Conservation (phyloP, 2,888 invertebrate species). For the Galerucella nymphaeae region DNA sequence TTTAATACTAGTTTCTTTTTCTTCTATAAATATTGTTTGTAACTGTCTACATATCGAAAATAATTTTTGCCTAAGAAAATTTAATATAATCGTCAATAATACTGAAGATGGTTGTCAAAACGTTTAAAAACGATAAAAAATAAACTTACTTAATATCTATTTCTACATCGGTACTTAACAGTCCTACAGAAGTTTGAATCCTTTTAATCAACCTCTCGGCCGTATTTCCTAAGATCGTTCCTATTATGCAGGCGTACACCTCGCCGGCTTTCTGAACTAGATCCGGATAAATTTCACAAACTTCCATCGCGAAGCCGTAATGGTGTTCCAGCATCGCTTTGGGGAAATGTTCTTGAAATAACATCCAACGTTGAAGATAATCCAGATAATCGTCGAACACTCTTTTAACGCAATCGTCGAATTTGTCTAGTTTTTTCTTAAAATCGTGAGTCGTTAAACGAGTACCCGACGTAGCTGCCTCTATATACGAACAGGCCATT, state of each 20-base stretch:
- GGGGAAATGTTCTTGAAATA: constrained; percentile 73
- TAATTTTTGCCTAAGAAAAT: constrained; percentile 67
- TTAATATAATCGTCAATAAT: too few relatives aligned
- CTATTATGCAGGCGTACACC: constrained; percentile 75
- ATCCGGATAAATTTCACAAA: constrained; percentile 80
- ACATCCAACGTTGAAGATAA: constrained; percentile 86
- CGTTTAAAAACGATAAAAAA: neutral
- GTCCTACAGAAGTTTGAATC: constrained; percentile 59
- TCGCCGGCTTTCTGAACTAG: constrained; percentile 78
- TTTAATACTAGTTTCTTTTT: constrained; percentile 83
- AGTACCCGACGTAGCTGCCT: constrained; percentile 63
- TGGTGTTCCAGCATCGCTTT: constrained; percentile 87
- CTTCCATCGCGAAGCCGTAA: constrained; percentile 86
- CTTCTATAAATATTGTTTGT: constrained; percentile 82
- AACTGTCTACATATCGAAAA: constrained; percentile 80
- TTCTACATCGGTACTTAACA: constrained; percentile 57
- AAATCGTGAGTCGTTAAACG: constrained; percentile 66
- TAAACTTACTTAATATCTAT: constrained; percentile 55
- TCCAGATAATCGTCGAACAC: constrained; percentile 81
- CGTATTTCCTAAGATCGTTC: constrained; percentile 65
- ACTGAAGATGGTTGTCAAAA: neutral
- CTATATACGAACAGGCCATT: constrained; percentile 33
- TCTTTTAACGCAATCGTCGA: constrained; percentile 76
- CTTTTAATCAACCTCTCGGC: constrained; percentile 65
- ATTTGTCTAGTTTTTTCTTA: constrained; percentile 73